These are phyloP conservation scores for Campoletis sonorensis DNA, from an alignment of 1,140 invertebrate species.

Conservation along the genomic window DNA sequence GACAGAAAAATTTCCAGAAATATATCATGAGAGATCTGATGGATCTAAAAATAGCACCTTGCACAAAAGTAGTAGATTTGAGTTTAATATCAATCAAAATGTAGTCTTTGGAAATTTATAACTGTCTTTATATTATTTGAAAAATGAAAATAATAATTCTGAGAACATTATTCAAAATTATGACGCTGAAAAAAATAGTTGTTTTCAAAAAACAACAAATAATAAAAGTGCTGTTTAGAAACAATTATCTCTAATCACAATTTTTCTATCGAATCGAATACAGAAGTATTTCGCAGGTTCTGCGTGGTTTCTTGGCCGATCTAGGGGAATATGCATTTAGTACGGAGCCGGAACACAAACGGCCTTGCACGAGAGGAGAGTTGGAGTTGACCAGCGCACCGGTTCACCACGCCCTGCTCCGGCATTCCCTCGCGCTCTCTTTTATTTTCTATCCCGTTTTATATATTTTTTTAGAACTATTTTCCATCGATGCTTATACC, in stretches of 20 bases:
- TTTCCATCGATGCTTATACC: not conserved
- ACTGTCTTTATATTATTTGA: too few species aligned
- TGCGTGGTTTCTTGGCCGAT: not conserved
- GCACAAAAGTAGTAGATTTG: too few species aligned
- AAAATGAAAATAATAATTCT: too few species aligned
- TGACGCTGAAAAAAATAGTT: too few species aligned
- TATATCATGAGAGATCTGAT: too few species aligned
- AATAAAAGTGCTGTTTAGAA: too few species aligned
- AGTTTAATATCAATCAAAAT: too few species aligned
- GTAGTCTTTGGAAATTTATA: too few species aligned
- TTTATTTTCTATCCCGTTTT: slow-evolving; percentile 30
- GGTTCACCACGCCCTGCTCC: slow-evolving; percentile 52
- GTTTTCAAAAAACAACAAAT: too few species aligned
- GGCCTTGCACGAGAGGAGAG: slow-evolving; percentile 50
- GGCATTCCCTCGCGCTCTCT: slow-evolving; percentile 42
- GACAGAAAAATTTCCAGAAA: too few species aligned
- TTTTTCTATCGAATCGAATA: slow-evolving; percentile 1
- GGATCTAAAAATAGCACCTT: too few species aligned
- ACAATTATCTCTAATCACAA: not conserved
- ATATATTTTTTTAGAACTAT: not conserved
- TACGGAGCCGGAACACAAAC: slow-evolving; percentile 52
- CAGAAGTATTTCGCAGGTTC: slow-evolving; percentile 22
- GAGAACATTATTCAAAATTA: too few species aligned
- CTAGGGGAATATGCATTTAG: slow-evolving; percentile 14
- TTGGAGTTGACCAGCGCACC: slow-evolving; percentile 46